phyloP scores from a whole-genome alignment of 2,113 vertebrate species.

The Perca flavescens region DNA sequence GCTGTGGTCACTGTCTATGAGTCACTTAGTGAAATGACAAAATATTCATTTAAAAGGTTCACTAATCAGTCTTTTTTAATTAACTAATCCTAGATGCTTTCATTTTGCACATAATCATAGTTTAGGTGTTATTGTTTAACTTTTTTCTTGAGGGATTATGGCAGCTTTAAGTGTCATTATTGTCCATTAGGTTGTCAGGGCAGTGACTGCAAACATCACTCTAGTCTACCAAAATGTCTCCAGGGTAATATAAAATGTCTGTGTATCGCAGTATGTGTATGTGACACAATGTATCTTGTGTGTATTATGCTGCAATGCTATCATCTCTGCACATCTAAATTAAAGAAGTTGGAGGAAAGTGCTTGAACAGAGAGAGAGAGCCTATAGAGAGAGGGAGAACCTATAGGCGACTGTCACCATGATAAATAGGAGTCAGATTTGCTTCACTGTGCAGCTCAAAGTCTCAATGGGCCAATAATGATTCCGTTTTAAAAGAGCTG shows the following conservation, averaged over 20 bases:
- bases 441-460: conserved; percentile 27
- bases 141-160: conserved; percentile 16
- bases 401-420: conserved; percentile 50
- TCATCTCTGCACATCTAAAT: conserved; percentile 48
- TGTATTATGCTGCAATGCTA: neutral
- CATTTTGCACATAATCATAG: neutral
- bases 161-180: conserved; percentile 3
- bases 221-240: neutral
- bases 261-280: neutral
- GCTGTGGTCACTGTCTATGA: neutral
- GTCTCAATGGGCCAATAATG: conserved; percentile 18
- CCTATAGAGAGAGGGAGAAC: conserved; percentile 9
- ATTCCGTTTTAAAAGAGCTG: conserved; percentile 21
- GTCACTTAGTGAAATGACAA: conserved; percentile 32
- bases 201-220: conserved; percentile 12
- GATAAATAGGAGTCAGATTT: conserved; percentile 63
- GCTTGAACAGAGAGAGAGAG: conserved; percentile 20
- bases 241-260: neutral
- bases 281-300: neutral
- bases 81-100: conserved; percentile 13
- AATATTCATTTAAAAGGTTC: conserved; percentile 10
- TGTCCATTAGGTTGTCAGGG: conserved; percentile 15
- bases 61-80: neutral
- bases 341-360: conserved; percentile 26
- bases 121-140: neutral